Base-by-base conservation (phyloP, 2,888 invertebrate species). In the Zygaena filipendulae region DNA sequence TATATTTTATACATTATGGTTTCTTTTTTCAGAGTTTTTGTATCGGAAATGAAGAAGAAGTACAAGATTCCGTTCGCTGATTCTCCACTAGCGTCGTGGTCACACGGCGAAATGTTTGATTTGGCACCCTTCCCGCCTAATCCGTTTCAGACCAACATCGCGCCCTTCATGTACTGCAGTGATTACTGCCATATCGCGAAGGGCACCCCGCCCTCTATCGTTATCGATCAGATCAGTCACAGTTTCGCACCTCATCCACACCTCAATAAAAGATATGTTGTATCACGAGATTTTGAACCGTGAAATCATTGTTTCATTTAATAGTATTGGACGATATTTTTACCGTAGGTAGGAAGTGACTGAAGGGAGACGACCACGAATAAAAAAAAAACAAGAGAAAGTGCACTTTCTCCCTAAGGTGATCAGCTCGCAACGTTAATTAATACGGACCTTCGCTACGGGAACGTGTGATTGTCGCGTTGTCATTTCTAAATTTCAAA, bases 121-220 rank as follows among this genome's bases (percentile, higher is more conserved):
- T 38, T 71, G 25, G 59, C 74, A 1, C 74, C 74, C 0, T 71
- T 55, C 46, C 62, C 64, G 1, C 77, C 79, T 0, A 77, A 72
- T 35, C 74, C 75, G 0, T 75, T 48, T 42, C 79, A 77, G 45
- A 72, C 75, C 2, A 71, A 68, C 42, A 64, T 68, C 1, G 69
- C 75, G 0, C 79, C 79, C 0, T 74, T 72, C 39, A 79, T 77
- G 77, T 79, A 79, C 45, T 77, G 79, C 42, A 71, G 69, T 29
- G 79, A 79, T 35, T 77, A 77, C 22, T 77, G 77, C 28, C 77
- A 75, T 27, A 57, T 74, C 6, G 50, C 63, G 0, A 66, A 66
- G 37, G 75, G 77, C 10, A 72, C 74, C 0, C 59, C 67, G 0
- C 72, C 75, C 0, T 64, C 51, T 20, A 59, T 46, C 0, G 74